Evolutionary conservation across 2,113 vertebrate species (phyloP), one percentile per base, ranked within the genome.

Genomic region (Arizona elegans): DNA sequence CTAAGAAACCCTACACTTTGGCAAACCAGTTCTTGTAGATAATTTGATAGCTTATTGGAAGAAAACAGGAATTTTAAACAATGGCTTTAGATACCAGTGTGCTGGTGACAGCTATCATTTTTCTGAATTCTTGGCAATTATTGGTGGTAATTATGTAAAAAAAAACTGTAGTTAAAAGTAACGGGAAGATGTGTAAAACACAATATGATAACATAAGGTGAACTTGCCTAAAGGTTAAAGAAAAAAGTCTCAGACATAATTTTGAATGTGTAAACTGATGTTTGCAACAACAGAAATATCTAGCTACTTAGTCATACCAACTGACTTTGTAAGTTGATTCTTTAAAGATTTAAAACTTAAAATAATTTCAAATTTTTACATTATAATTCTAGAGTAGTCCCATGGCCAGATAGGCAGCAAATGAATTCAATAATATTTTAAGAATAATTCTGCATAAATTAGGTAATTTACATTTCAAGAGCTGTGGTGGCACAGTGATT

Each of bases 71-170:
- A 92, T 89, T 23, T 6, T 70, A 92, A 19, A 17, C 88, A 93
- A 94, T 94, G 96, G 94, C 90, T 95, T 95, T 96, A 95, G 94
- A 93, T 97, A 91, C 93, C 94, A 95, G 94, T 94, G 93, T 91
- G 10, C 93, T 91, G 13, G 92, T 94, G 92, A 81, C 94, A 95
- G 95, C 96, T 95, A 24, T 92, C 93, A 15, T 70, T 93, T 88
- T 96, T 95, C 93, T 95, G 93, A 93, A 92, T 96, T 95, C 75
- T 96, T 96, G 95, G 96, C 92, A 93, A 93, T 12, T 94, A 96
- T 96, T 86, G 91, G 58, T 95, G 62, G 88, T 91, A 95, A 95
- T 90, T 87, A 86, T 96, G 88, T 94, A 43, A 0, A 86, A 93
- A 94, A 93, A 95, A 91, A 94, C 95, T 93, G 88, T 93, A 88